These are phyloP conservation scores for Coturnix japonica DNA, from an alignment of 2,113 vertebrate genomes.

Conservation along the genomic window DNA sequence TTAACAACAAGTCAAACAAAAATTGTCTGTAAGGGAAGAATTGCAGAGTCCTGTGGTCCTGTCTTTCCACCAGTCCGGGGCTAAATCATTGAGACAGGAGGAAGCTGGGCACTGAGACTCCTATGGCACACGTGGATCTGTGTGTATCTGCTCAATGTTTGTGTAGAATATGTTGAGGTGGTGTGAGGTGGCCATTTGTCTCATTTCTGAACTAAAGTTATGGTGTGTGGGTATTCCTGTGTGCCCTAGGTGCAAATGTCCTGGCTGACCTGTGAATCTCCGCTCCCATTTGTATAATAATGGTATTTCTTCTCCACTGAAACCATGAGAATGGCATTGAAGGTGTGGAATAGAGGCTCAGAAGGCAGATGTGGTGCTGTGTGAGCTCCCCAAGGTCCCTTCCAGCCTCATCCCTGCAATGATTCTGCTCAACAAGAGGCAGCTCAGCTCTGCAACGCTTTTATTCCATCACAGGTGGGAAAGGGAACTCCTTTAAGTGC, in stretches of 20 bases:
- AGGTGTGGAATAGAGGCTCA: neutral
- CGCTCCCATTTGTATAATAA: neutral
- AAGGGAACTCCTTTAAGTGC: constrained; percentile 4
- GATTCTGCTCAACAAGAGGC: neutral
- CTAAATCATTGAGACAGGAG: neutral
- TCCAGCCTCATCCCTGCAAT: neutral
- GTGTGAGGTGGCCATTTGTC: neutral
- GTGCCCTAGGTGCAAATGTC: neutral
- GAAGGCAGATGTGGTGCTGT: neutral
- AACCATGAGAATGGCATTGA: neutral
- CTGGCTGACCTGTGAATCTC: neutral
- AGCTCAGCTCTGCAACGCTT: neutral
- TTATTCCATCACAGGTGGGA: neutral
- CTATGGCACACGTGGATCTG: fast-evolving
- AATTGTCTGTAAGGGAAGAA: neutral
- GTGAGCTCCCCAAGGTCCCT: neutral
- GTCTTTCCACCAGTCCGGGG: neutral
- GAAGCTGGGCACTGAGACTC: neutral
- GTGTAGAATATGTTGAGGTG: neutral
- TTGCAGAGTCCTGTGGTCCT: neutral
- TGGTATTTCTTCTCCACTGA: neutral
- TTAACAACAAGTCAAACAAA: neutral
- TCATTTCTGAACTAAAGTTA: neutral
- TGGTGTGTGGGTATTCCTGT: neutral
- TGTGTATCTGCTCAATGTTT: neutral